A percentile compares a stretch with the other conserved stretches of the same genome.
phyloP scores from a whole-genome alignment of 2,888 invertebrate genomes.

The Idaea biselata region DNA sequence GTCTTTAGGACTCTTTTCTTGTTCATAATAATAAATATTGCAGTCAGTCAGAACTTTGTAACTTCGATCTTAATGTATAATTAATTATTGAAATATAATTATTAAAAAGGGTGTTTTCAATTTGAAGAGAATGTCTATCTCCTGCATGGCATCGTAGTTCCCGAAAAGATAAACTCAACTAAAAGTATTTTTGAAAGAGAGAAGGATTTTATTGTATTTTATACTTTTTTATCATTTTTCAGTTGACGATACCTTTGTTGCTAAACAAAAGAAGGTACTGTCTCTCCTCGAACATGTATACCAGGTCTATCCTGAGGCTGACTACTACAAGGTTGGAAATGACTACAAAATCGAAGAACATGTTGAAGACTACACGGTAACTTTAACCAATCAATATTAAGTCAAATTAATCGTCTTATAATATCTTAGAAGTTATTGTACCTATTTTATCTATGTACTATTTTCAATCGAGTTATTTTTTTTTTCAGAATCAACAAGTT shows the following conservation, averaged over 20 bases:
- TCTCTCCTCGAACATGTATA: slow-evolving; percentile 67
- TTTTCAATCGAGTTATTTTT: background rate
- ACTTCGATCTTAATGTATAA: too few species aligned
- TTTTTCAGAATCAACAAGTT: slow-evolving; percentile 59
- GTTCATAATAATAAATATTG: background rate
- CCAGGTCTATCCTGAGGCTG: slow-evolving; percentile 52
- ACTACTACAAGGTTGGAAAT: slow-evolving; percentile 59
- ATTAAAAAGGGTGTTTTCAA: too few species aligned
- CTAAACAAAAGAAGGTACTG: slow-evolving; percentile 64
- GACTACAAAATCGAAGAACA: slow-evolving; percentile 60
- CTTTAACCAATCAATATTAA: slow-evolving; percentile 30
- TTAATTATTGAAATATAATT: too few species aligned
- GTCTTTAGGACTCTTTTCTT: background rate
- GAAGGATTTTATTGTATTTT: too few species aligned
- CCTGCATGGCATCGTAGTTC: too few species aligned
- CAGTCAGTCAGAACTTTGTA: background rate
- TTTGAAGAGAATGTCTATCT: too few species aligned
- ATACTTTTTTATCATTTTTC: slow-evolving; percentile 17
- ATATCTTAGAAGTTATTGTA: background rate
- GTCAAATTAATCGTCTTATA: too few species aligned
- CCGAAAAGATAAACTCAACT: too few species aligned
- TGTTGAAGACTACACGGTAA: slow-evolving; percentile 59
- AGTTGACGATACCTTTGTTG: slow-evolving; percentile 44
- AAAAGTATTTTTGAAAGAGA: too few species aligned
- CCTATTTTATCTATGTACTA: background rate